Conservation (phyloP, 2,888 invertebrate species). For the Odontomyia ornata region DNA sequence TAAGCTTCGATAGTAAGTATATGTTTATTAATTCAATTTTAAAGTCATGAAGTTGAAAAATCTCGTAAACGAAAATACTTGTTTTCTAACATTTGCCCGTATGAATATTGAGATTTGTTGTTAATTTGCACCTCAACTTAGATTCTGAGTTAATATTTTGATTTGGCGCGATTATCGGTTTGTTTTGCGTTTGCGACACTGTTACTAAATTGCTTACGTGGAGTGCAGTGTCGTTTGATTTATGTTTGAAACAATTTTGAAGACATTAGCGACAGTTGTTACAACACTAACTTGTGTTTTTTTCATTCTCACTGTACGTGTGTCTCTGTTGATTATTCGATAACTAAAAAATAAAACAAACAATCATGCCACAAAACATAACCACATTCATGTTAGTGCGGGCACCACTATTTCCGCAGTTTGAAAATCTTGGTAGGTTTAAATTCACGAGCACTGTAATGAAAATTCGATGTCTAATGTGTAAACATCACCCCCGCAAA, state of each 20-base stretch:
- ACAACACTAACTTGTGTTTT: constrained; percentile 38
- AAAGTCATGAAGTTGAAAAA: not conserved
- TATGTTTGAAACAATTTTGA: not conserved
- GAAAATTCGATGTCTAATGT: not conserved
- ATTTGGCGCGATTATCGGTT: not conserved
- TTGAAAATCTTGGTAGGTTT: constrained; percentile 70
- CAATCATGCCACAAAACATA: not conserved
- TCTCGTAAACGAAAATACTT: not conserved
- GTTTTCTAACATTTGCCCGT: not conserved
- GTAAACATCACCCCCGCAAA: too few species aligned
- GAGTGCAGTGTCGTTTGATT: not conserved
- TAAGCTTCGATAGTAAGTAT: constrained; percentile 91
- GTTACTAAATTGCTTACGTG: too few species aligned
- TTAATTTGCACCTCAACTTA: constrained; percentile 26
- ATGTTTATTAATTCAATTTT: not conserved
- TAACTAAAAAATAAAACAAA: constrained; percentile 13
- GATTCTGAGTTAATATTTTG: too few species aligned
- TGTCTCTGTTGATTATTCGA: constrained; percentile 1
- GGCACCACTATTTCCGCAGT: constrained; percentile 71
- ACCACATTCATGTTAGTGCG: constrained; percentile 63
- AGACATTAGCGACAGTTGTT: not conserved
- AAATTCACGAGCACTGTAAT: constrained; percentile 20
- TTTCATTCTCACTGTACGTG: constrained; percentile 24
- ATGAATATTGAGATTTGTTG: not conserved
- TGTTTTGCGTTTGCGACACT: too few species aligned